Evolutionary conservation across 2,888 invertebrate species (phyloP).

Genomic region (Standfussiana lucernea): DNA sequence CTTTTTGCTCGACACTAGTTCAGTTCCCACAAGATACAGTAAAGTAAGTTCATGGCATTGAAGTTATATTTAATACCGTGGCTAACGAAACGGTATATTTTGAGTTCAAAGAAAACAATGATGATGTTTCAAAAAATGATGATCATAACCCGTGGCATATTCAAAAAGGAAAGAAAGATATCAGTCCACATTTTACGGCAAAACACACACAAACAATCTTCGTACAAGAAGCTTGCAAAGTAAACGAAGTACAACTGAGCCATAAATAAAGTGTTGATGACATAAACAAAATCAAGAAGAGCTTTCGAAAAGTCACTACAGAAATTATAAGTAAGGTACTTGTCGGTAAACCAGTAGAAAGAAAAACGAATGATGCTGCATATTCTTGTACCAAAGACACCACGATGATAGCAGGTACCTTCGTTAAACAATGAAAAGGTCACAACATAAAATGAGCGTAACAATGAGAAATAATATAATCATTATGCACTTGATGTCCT

Average conservation of each 20-base stretch:
- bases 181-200: too few relatives aligned
- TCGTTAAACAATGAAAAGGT: slow-evolving; percentile 16
- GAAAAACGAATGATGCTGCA: background rate
- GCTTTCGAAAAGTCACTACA: background rate
- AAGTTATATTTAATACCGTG: slow-evolving; percentile 42
- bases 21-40: slow-evolving; percentile 55
- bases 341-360: background rate
- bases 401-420: background rate
- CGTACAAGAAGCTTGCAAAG: background rate
- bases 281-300: background rate
- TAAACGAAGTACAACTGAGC: background rate
- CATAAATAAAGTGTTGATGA: background rate
- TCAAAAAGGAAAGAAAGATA: background rate
- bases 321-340: background rate
- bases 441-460: background rate
- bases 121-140: slow-evolving; percentile 7
- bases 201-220: background rate
- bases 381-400: background rate
- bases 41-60: slow-evolving; percentile 38
- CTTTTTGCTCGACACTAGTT: slow-evolving; percentile 34
- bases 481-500: slow-evolving; percentile 41
- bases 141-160: slow-evolving; percentile 26
- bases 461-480: slow-evolving; percentile 32
- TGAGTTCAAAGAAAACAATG: slow-evolving; percentile 29
- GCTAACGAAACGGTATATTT: slow-evolving; percentile 34